Evolutionary conservation across 2,888 invertebrate genomes (phyloP).

Genomic region (Branchipolynoe longqiensis): DNA sequence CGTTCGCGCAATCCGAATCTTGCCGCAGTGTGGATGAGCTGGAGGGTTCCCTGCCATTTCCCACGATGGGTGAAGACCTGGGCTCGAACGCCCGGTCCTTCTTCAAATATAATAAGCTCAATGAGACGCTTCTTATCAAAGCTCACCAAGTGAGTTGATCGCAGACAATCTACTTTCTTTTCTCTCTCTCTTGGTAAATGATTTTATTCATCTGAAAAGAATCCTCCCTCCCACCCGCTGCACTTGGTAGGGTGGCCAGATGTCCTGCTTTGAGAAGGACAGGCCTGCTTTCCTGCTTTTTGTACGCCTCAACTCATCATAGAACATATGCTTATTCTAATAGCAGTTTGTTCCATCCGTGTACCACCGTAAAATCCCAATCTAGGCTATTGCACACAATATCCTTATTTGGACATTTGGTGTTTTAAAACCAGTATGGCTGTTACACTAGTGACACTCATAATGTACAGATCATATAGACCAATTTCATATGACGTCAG

Average conservation of each 20-base stretch:
- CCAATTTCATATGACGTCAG: too few species aligned
- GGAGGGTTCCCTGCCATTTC: neutral
- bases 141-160: neutral
- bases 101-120: neutral
- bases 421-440: too few species aligned
- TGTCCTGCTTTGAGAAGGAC: neutral
- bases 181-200: too few species aligned
- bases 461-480: too few species aligned
- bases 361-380: too few species aligned
- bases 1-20: neutral
- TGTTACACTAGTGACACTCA: too few species aligned
- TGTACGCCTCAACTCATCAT: neutral
- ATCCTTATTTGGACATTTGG: too few species aligned
- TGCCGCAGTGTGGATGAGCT: neutral
- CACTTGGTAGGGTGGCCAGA: neutral
- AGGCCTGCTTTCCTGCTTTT: neutral
- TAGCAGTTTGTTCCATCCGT: too few species aligned
- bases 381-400: too few species aligned
- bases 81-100: neutral
- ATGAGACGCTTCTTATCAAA: neutral
- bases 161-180: neutral
- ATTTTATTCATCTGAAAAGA: neutral
- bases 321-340: neutral
- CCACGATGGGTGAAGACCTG: neutral
- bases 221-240: neutral